phyloP scores from a whole-genome alignment of 2,797 vertebrate species.

The Sebastes kiyomatsui region DNA sequence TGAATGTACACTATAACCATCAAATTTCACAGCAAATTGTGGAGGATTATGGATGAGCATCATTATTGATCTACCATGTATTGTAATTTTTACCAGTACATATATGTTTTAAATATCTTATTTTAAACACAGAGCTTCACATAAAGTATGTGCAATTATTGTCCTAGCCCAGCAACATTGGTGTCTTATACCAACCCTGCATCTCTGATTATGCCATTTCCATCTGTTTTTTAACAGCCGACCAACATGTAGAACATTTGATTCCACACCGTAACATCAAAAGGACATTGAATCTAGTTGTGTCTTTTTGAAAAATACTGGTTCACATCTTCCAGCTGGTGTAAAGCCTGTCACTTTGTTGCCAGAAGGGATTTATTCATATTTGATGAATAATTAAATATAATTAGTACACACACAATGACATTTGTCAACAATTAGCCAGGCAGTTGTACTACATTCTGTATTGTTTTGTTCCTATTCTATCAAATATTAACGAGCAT shows the following conservation, averaged over 20 bases:
- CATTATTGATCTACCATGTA: neutral
- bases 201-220: neutral
- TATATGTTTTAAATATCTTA: no score
- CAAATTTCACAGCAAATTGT: no score
- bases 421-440: conserved; percentile 10
- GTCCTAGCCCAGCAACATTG: neutral
- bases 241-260: neutral
- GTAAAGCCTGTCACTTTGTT: conserved; percentile 19
- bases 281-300: neutral
- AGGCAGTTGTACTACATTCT: neutral
- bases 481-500: neutral
- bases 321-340: conserved; percentile 22
- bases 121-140: no score
- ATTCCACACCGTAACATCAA: neutral
- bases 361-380: conserved; percentile 25
- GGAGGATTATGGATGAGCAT: no score
- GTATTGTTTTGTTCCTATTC: neutral
- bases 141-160: neutral
- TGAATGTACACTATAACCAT: no score
- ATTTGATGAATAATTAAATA: conserved; percentile 38
- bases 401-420: neutral
- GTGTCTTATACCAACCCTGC: neutral
- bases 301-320: neutral
- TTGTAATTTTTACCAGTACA: neutral
- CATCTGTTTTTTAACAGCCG: neutral